Base-by-base conservation (phyloP, 2,797 vertebrate genomes). In the Psittacula echo region DNA sequence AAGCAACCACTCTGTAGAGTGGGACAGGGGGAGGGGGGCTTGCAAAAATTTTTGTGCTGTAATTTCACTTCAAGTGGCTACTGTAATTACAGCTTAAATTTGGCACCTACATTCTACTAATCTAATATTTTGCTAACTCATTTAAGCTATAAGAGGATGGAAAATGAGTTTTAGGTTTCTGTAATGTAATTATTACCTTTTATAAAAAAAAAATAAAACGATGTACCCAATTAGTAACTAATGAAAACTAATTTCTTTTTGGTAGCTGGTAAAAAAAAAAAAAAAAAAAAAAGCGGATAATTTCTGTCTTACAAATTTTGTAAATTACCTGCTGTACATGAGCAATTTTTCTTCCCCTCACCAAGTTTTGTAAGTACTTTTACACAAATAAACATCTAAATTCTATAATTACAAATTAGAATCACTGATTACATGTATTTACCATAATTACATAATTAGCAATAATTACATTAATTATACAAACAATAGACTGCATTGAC, bases 381-480 rank as follows among this genome's bases (percentile, higher is more conserved):
- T 75, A 91, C 75, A 91, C 71, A 88, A 91, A 94, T 81, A 94
- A 96, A 95, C 93, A 95, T 64, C 80, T 89, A 84, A 96, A 97
- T 97, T 96, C 96, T 77, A 54, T 96, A 96, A 97, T 96, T 97
- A 91, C 89, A 82, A 93, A 93, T 95, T 94, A 87, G 94, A 95
- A 91, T 85, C 76, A 70, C 95, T 88, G 94, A 97, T 97, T 97
- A 95, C 77, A 95, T 4, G 23, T 93, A 97, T 96, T 97, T 96
- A 68, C 70, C 74, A 87, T 91, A 96, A 97, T 97, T 96, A 96
- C 77, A 86, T 96, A 96, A 97, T 96, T 97, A 96, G 53, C 93
- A 86, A 86, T 94, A 96, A 97, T 97, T 97, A 97, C 85, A 91
- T 96, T 96, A 97, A 97, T 97, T 97, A 97, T 83, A 78, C 87